A percentile compares a stretch with the other conserved stretches of the same genome.
These are phyloP conservation scores for Acrossocheilus wenchowensis DNA, from an alignment of 2,797 vertebrate species.

Conservation along the genomic window DNA sequence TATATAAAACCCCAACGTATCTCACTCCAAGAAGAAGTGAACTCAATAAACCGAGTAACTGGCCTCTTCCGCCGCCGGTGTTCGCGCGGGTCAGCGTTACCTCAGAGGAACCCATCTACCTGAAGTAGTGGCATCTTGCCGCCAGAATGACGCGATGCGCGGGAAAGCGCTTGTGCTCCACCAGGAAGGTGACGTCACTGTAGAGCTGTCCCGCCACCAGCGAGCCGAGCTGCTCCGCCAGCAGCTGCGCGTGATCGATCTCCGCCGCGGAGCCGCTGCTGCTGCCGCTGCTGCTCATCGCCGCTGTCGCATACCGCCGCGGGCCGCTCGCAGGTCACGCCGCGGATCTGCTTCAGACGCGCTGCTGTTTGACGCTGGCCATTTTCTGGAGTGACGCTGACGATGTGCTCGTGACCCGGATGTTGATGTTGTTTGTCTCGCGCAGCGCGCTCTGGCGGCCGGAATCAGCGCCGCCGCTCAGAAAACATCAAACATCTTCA, in stretches of 20 bases:
- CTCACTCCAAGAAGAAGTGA: too few relatives aligned
- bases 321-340: too few relatives aligned
- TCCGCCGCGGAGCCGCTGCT: constrained; percentile 91
- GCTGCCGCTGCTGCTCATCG: constrained; percentile 89
- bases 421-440: constrained; percentile 22
- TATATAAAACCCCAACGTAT: too few relatives aligned
- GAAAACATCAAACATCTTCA: too few relatives aligned
- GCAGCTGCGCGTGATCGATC: constrained; percentile 94
- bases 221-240: constrained; percentile 92
- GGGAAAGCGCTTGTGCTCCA: constrained; percentile 92
- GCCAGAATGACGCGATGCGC: constrained; percentile 95
- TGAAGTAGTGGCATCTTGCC: constrained; percentile 95
- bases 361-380: background rate
- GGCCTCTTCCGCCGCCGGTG: too few relatives aligned
- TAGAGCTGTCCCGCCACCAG: constrained; percentile 92
- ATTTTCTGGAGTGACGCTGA: background rate
- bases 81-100: too few relatives aligned
- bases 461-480: background rate
- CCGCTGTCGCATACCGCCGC: background rate
- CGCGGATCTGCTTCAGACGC: too few relatives aligned
- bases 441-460: background rate
- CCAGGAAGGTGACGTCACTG: constrained; percentile 95
- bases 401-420: constrained; percentile 1
- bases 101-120: constrained; percentile 63
- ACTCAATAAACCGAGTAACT: too few relatives aligned